Evolutionary conservation across 2,113 vertebrate species (phyloP), one percentile per base, ranked within the genome.

Genomic region (Globicephala melas): DNA sequence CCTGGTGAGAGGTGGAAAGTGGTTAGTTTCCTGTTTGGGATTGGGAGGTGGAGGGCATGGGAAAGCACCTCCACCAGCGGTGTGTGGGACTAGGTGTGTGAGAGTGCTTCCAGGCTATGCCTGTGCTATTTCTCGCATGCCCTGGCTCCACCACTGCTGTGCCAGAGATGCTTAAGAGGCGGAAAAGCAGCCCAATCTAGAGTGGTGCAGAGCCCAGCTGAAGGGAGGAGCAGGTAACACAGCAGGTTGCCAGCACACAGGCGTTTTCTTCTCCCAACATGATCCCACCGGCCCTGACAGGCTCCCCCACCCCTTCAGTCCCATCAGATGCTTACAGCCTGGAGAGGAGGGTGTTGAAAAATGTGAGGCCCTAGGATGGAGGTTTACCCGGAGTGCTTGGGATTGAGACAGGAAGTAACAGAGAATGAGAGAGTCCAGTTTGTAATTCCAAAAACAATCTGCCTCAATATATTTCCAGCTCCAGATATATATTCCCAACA

Each of bases 31-130:
- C 50, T 10, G 62, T 68, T 55, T 62, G 68, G 10, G 21, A 8
- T 1, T 58, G 26, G 65, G 5, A 38, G 0, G 7, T 20, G 15
- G 26, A 3, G 12, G 0, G 8, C 33, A 0, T 33, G 1, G 26
- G n/a, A 55, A 20, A 68, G 3, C 79, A 31, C 21, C 8, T 76
- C 12, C n/a, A 50, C 28, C 20, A 17, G 58, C 2, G 1, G 60
- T 9, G 44, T 55, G 50, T 18, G 47, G 50, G 31, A 18, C 33
- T 4, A n/a, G 36, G 1, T 28, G 36, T 90, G 53, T 12, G 47
- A 76, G 83, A n/a, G 12, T 36, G 21, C 20, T 38, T 68, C n/a
- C 38, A 25, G 25, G 21, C 12, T 25, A 0, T 33, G 20, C 20
- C 12, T 20, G 11, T 36, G 65, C 38, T n/a, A 12, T 38, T 20